Evolutionary conservation across 2,113 vertebrate genomes (phyloP), one percentile per base, ranked within the genome.

Genomic region (Pavo muticus): DNA sequence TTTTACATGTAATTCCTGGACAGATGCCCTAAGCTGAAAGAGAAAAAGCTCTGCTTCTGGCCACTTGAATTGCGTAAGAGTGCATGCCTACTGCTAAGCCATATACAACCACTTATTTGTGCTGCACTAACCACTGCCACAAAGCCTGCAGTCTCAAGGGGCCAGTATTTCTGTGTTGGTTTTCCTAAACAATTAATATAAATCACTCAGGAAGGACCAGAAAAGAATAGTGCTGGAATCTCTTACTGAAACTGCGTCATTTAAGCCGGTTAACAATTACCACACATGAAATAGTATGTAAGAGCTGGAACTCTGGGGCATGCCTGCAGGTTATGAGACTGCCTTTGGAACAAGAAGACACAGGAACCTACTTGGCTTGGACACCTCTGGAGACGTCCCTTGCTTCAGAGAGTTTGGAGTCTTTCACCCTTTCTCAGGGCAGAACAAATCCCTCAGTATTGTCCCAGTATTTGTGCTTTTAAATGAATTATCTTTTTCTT

Each of bases 1-100:
- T 93, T 84, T 91, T 91, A 95, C 79, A 81, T 78, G 85, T 90
- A 93, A 88, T 78, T 96, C 69, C 90, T 97, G 95, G 95, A 93
- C 57, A 78, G 76, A 71, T 78, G 91, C 90, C 95, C 72, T 93
- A 21, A 83, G 56, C 40, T 88, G 60, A 73, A 93, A 73, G 76
- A 92, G 63, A 81, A 39, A 94, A 91, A 94, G 48, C 65, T 90
- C 61, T 3, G 3, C 80, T 94, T 61, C 59, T 84, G 72, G 64
- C 54, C 73, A 52, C 81, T 90, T 47, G 70, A 77, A 47, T 85
- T 91, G 88, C 75, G 3, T 72, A 68, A 91, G 77, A 90, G 77
- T 50, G 39, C 57, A 32, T 93, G 64, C 40, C 89, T 91, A 64
- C 70, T 85, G 61, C 87, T 94, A 48, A 90, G 6, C 42, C 30